Conservation (phyloP, 2,113 vertebrate genomes). For the Acrocephalus kingi region DNA sequence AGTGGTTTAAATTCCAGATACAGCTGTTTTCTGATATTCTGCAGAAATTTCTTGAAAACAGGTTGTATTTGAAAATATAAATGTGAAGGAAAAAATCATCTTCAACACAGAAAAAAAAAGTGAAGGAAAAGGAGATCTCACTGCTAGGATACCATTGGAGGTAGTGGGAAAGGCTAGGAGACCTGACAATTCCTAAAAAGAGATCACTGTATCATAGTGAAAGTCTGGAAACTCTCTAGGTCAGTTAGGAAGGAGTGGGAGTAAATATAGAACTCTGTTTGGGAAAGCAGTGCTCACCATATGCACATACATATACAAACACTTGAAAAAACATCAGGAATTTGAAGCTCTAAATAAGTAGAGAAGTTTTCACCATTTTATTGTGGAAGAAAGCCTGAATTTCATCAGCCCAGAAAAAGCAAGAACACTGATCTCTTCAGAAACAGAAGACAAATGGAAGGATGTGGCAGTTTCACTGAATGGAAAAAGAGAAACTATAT, state of each 20-base stretch:
- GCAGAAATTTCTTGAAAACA: neutral
- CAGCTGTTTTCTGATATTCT: neutral
- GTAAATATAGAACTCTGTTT: neutral
- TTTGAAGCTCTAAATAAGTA: neutral
- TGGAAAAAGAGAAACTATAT: neutral
- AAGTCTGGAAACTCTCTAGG: neutral
- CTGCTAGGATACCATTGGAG: neutral
- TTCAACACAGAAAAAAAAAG: neutral
- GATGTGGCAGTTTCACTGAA: neutral
- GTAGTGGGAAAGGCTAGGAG: neutral
- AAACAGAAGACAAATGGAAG: neutral
- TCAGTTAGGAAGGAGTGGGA: neutral
- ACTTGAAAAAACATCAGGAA: neutral
- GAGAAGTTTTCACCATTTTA: neutral
- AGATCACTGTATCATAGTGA: neutral
- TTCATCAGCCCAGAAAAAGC: neutral
- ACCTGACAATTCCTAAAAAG: neutral
- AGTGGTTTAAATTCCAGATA: neutral
- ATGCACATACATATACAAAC: neutral
- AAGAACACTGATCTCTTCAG: neutral
- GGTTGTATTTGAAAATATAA: neutral
- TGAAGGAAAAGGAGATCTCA: neutral
- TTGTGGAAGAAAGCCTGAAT: neutral
- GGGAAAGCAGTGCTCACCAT: neutral
- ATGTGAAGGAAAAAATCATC: neutral